Conservation (phyloP, 92 coral and sea anemone genomes). For the Epizoanthus stellaris region DNA sequence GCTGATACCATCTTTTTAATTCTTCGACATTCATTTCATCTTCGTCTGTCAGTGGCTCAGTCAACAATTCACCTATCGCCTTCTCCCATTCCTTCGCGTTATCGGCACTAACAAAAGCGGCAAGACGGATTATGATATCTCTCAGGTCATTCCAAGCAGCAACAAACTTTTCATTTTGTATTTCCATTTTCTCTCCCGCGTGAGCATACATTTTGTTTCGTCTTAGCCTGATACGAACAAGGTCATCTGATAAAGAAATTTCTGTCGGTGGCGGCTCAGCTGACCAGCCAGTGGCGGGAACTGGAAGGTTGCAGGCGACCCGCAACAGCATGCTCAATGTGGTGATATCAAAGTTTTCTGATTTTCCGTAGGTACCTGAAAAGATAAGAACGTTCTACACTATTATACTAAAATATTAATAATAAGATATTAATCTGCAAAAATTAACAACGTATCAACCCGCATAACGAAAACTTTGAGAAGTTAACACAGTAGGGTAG, state of each 20-base stretch:
- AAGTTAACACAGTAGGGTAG: too few relatives aligned
- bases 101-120: neutral
- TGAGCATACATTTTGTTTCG: slow-evolving; percentile 32
- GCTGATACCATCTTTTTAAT: slow-evolving; percentile 1
- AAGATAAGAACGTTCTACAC: neutral
- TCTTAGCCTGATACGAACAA: slow-evolving; percentile 31
- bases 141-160: slow-evolving; percentile 15
- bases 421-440: too few relatives aligned
- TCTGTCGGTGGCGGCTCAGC: slow-evolving; percentile 16
- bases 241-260: neutral
- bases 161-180: neutral
- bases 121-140: slow-evolving; percentile 11
- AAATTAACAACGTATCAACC: too few relatives aligned
- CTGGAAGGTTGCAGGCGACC: slow-evolving; percentile 10
- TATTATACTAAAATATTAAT: too few relatives aligned
- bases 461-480: too few relatives aligned
- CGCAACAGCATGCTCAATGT: neutral
- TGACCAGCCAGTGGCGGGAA: slow-evolving; percentile 23
- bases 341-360: slow-evolving; percentile 27
- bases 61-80: slow-evolving; percentile 11
- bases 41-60: slow-evolving; percentile 17
- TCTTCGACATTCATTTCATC: slow-evolving; percentile 20
- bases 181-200: slow-evolving; percentile 19
- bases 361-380: slow-evolving; percentile 29
- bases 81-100: slow-evolving; percentile 20